Percentiles rank a stretch among this genome's conserved stretches.
Conservation (phyloP, 2,888 invertebrate species). For the Rhimphoctona megacephalus region DNA sequence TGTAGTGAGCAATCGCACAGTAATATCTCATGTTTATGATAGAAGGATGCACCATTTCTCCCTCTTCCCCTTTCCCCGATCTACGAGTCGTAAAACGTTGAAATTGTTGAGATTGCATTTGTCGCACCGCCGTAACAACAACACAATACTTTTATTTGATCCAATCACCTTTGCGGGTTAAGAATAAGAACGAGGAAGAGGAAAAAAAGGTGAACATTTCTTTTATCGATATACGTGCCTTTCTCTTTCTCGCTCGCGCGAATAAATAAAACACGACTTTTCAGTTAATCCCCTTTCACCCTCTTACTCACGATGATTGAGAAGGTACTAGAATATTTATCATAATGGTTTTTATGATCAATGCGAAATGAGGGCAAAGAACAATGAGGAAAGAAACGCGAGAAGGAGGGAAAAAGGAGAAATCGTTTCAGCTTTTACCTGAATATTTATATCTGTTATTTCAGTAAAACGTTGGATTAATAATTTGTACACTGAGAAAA, state of each 20-base stretch:
- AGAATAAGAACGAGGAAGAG: constrained; percentile 3
- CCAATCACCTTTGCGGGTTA: constrained; percentile 40
- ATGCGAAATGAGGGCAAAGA: background rate
- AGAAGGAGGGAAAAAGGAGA: background rate
- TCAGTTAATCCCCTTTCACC: background rate
- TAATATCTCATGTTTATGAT: constrained; percentile 51
- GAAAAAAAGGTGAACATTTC: background rate
- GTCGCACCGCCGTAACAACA: background rate
- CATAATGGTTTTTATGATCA: constrained; percentile 30
- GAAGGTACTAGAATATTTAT: constrained; percentile 34
- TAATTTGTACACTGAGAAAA: too few relatives aligned
- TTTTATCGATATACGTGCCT: background rate
- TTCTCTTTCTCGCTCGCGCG: background rate
- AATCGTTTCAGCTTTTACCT: background rate
- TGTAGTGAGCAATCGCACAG: constrained; percentile 3
- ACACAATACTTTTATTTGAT: constrained; percentile 2
- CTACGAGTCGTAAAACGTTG: constrained; percentile 40
- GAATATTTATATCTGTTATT: constrained; percentile 1
- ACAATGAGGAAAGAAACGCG: background rate
- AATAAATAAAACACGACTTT: constrained; percentile 27
- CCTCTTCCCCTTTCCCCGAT: too few relatives aligned
- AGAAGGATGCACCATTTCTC: constrained; percentile 18
- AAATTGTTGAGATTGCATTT: constrained; percentile 52
- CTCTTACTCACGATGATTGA: constrained; percentile 24
- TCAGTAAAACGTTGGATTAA: background rate